Evolutionary conservation across 2,888 invertebrate genomes (phyloP), one percentile per base, ranked within the genome.

Genomic region (Acronicta psi): DNA sequence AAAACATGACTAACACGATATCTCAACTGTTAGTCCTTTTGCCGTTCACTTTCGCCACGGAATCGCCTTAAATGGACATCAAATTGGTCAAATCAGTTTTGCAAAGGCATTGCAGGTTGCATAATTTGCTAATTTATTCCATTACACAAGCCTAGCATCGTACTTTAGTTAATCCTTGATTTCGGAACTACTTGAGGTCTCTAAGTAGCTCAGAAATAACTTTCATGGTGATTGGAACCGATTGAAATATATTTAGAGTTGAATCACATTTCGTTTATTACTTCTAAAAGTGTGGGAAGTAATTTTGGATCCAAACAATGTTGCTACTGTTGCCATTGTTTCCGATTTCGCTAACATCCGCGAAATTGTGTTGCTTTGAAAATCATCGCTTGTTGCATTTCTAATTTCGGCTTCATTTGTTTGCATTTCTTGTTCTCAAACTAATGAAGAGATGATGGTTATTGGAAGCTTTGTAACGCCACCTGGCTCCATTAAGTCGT

Each of bases 81-180:
- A 77, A 82, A 82, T 82, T 82, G 80, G 75, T 73, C 75, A 78
- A 81, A 82, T 80, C 71, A 71, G 77, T 77, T 81, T 78, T 53
- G 71, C 73, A 78, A 72, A 75, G 67, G 75, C 73, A 71, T 75
- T 77, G 75, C 75, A 72, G 60, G 65, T 80, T 80, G 70, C 66
- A 73, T 70, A 80, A 79, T 77, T 78, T 79, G 60, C 63, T 78
- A 77, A 80, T 74, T 73, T 68, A 72, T 59, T 70, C 53, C 37
- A 68, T 75, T 73, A 62, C 73, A 68, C 58, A 68, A 73, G 54
- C 50, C 50, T 56, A 53, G 59, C 63, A 66, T 66, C 66, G 36
- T 53, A 59, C 44, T 31, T 51, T 43, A 36, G 17, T 17, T 11
- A 54, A 51, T 47, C 44, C 23, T 63, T 69, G n/a, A 36, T 44